Evolutionary conservation across 1,140 invertebrate species (phyloP), one percentile per base, ranked within the genome.

Genomic region (Piezodorus guildinii): DNA sequence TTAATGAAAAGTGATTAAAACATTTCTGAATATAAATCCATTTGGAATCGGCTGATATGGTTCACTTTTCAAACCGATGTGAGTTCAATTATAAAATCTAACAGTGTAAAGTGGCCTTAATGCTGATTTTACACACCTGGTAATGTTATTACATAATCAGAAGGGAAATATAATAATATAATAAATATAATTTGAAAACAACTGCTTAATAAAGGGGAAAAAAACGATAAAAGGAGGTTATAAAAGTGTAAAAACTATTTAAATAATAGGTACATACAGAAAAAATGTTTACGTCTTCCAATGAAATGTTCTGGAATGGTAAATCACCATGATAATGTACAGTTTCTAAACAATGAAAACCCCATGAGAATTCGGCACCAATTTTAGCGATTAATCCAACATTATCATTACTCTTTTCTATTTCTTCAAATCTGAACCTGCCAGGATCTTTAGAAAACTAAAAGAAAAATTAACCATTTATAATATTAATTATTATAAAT

Each of bases 371-470:
- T 65, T 78, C 75, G 2, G 79, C 79, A 45, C 74, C 63, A 62
- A 83, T 79, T 68, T 81, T 73, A n/a, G 80, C 78, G 52, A n/a
- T 65, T 66, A 70, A 71, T n/a, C 19, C 56, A 10, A 64, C 63
- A 43, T 63, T 58, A 30, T 73, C 70, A 2, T 72, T 65, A 25
- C 72, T 72, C 51, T 72, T 70, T 64, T 74, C 74, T 16, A 82
- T 75, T 68, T 84, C 80, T 66, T 75, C 78, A 25, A 84, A 71
- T 61, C 70, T 70, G 73, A 83, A 84, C 51, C 82, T 73, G 65
- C 82, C 82, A 39, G 84, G 84, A 69, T 80, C 79, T n/a, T 79
- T 78, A 61, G 83, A 83, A 72, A 83, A 80, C 78, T 85, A 74
- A 68, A 78, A 75, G 69, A 63, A 68, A 63, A 39, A 39, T 5